Evolutionary conservation across 2,888 invertebrate genomes (phyloP).

Genomic region (Galerucella pusilla): DNA sequence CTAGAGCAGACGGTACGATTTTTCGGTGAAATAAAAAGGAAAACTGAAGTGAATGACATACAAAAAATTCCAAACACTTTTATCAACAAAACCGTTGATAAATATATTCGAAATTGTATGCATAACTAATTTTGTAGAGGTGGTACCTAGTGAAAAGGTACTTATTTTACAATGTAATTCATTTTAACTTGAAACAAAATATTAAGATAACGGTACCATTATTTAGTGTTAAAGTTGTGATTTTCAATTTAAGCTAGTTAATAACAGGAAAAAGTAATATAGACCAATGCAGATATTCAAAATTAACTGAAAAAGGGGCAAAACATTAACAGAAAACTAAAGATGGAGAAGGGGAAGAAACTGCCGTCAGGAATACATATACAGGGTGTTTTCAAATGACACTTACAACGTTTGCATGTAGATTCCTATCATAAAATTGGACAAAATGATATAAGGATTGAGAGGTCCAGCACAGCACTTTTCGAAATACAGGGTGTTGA

Average conservation of each 20-base stretch:
- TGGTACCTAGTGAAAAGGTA: neutral
- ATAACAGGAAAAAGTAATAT: too few species aligned
- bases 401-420: too few species aligned
- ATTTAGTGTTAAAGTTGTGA: neutral
- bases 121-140: neutral
- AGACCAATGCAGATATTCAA: too few species aligned
- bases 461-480: too few species aligned
- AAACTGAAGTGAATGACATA: neutral
- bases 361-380: too few species aligned
- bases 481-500: too few species aligned
- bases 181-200: neutral
- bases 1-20: neutral
- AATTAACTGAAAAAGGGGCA: too few species aligned
- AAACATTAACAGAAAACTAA: too few species aligned
- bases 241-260: neutral
- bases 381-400: too few species aligned
- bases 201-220: neutral
- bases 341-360: too few species aligned
- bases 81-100: constrained; percentile 10
- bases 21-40: neutral
- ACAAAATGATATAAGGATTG: too few species aligned
- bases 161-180: neutral
- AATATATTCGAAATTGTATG: neutral
- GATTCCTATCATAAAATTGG: too few species aligned
- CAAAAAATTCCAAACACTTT: constrained; percentile 5